These are phyloP conservation scores for Axis porcinus DNA, from an alignment of 2,113 vertebrate genomes.

Conservation along the genomic window DNA sequence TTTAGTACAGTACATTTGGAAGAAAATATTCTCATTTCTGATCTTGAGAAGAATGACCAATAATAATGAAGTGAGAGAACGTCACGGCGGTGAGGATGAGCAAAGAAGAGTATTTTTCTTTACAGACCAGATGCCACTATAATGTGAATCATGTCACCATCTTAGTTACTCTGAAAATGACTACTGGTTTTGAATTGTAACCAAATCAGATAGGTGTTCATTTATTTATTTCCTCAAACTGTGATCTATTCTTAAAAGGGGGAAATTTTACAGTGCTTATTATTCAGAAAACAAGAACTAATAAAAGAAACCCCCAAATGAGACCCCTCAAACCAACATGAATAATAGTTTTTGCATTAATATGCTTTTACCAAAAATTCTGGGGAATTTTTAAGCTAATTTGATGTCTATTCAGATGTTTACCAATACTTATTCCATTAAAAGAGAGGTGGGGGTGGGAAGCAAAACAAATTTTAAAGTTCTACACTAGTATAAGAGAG, in stretches of 20 bases:
- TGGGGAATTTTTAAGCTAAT: not conserved
- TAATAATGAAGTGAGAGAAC: slow-evolving; percentile 69
- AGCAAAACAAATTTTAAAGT: not conserved
- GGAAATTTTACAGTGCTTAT: not conserved
- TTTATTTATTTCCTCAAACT: slow-evolving; percentile 17
- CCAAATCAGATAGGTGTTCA: slow-evolving; percentile 21
- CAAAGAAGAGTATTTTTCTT: not conserved
- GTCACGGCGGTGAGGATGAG: fast-evolving
- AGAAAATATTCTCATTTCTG: slow-evolving; percentile 91
- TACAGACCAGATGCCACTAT: not conserved
- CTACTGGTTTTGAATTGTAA: slow-evolving; percentile 30
- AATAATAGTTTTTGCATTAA: slow-evolving; percentile 30
- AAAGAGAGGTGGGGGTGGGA: not conserved
- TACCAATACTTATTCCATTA: not conserved
- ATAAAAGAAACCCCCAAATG: not conserved
- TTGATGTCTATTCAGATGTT: not conserved
- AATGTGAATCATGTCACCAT: not conserved
- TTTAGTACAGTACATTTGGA: slow-evolving; percentile 83
- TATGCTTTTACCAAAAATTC: not conserved
- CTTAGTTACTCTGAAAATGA: slow-evolving; percentile 27
- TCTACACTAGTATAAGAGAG: not conserved
- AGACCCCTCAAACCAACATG: slow-evolving; percentile 6
- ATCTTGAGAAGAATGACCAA: slow-evolving; percentile 83
- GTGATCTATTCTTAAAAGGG: slow-evolving; percentile 24
- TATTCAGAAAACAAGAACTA: slow-evolving; percentile 30